phyloP scores from a whole-genome alignment of 2,888 invertebrate genomes.

The Boloria selene region DNA sequence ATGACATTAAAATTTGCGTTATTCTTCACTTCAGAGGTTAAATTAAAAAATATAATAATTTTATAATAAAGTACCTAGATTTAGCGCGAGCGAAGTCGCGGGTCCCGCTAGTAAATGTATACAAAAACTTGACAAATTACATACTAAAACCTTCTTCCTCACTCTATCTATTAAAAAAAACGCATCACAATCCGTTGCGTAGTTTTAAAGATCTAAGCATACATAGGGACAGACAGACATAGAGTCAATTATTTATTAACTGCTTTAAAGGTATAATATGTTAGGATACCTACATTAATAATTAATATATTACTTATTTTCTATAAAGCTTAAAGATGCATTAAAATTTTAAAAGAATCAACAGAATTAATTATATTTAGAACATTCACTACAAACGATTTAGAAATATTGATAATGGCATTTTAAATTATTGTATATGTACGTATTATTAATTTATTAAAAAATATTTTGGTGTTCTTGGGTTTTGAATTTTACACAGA shows the following conservation, averaged over 20 bases:
- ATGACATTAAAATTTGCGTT: too few relatives aligned
- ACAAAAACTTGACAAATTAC: too few relatives aligned
- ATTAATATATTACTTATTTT: conserved; percentile 26
- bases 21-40: too few relatives aligned
- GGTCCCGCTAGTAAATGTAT: too few relatives aligned
- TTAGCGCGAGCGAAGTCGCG: too few relatives aligned
- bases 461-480: conserved; percentile 16
- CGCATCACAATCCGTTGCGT: too few relatives aligned
- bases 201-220: too few relatives aligned
- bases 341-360: conserved; percentile 20
- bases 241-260: not conserved
- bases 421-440: conserved; percentile 11
- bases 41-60: too few relatives aligned
- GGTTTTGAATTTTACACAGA: not conserved
- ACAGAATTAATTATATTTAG: conserved; percentile 2
- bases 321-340: conserved; percentile 33
- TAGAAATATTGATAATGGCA: not conserved
- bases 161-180: too few relatives aligned
- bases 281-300: conserved; percentile 11
- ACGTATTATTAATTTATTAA: not conserved
- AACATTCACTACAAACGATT: not conserved
- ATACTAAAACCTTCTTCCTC: too few relatives aligned
- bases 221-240: too few relatives aligned
- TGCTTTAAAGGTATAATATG: conserved; percentile 6
- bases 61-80: too few relatives aligned